phyloP scores from a whole-genome alignment of 2,888 invertebrate genomes.

The Tipula lateralis region DNA sequence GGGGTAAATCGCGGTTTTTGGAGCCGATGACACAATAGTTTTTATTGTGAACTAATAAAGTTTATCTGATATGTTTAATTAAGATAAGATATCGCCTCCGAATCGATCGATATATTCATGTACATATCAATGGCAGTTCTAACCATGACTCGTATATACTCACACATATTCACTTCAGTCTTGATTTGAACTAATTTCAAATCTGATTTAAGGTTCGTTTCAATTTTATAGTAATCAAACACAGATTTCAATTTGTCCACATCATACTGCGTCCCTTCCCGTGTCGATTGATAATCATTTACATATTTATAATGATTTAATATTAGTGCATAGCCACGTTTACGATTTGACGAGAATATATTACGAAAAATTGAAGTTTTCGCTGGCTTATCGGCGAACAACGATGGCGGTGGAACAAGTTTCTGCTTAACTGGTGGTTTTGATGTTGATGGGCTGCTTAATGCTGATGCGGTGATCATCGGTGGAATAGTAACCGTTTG shows the following conservation, averaged over 20 bases:
- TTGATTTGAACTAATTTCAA: constrained; percentile 40
- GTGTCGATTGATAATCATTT: background rate
- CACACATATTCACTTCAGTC: constrained; percentile 41
- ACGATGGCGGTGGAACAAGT: background rate
- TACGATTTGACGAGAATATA: background rate
- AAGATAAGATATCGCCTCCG: background rate
- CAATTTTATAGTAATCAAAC: constrained; percentile 41
- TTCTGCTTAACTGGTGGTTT: background rate
- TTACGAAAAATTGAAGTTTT: background rate
- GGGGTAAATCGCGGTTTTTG: too few relatives aligned
- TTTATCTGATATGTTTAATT: too few relatives aligned
- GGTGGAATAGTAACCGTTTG: background rate
- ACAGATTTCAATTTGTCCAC: constrained; percentile 40
- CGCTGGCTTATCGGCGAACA: background rate
- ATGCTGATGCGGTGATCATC: background rate
- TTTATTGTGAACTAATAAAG: too few relatives aligned
- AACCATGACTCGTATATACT: constrained; percentile 35
- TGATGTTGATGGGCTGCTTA: background rate
- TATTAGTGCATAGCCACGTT: background rate
- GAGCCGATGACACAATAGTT: too few relatives aligned
- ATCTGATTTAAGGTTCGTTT: constrained; percentile 40
- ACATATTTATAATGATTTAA: background rate
- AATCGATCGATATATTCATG: background rate
- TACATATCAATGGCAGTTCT: background rate
- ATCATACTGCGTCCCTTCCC: constrained; percentile 42